phyloP scores from a whole-genome alignment of 2,888 invertebrate genomes.

The Sphaerophoria rueppellii region DNA sequence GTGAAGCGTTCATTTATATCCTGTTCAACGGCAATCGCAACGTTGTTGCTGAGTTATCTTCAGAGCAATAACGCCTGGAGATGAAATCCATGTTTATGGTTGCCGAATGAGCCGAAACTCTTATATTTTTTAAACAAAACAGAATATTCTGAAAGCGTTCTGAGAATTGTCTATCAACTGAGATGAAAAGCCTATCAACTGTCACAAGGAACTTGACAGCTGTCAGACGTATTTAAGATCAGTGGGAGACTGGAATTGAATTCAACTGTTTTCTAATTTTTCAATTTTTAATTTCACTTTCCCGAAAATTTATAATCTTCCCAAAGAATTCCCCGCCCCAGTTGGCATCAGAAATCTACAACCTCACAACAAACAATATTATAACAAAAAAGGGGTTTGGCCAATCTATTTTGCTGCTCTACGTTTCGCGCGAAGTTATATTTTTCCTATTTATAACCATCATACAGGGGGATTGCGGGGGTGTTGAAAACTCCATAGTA shows the following conservation, averaged over 20 bases:
- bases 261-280: too few relatives aligned
- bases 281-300: too few relatives aligned
- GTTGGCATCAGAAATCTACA: not conserved
- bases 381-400: constrained; percentile 71
- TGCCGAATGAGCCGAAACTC: not conserved
- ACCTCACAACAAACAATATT: not conserved
- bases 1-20: constrained; percentile 70
- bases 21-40: not conserved
- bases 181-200: too few relatives aligned
- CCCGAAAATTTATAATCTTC: not conserved
- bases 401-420: constrained; percentile 6
- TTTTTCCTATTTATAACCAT: constrained; percentile 29
- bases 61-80: not conserved
- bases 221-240: too few relatives aligned
- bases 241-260: too few relatives aligned
- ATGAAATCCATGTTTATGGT: not conserved
- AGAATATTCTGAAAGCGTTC: too few relatives aligned
- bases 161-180: too few relatives aligned
- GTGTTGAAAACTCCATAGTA: too few relatives aligned
- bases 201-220: too few relatives aligned
- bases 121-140: too few relatives aligned
- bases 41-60: not conserved
- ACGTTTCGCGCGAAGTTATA: constrained; percentile 37
- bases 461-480: constrained; percentile 70
- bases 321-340: not conserved